Evolutionary conservation across 2,113 vertebrate species (phyloP).

Genomic region (Nannospalax galili): DNA sequence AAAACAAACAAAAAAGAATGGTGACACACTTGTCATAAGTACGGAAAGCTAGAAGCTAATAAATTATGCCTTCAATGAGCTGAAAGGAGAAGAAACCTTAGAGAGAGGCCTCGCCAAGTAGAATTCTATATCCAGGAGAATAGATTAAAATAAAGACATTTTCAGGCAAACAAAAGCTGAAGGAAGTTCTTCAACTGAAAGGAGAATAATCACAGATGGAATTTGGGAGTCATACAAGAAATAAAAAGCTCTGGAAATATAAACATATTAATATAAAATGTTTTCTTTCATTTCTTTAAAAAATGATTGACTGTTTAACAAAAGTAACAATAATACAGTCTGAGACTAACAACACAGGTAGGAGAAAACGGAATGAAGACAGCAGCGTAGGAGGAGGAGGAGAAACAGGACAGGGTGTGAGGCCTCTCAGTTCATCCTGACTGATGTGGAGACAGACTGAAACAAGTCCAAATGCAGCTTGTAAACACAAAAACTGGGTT

Average conservation of each 20-base stretch:
- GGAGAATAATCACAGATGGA: slow-evolving; percentile 48
- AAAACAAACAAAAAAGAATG: too few relatives aligned
- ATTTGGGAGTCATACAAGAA: slow-evolving; percentile 28
- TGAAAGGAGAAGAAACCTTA: background rate
- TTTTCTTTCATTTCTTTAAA: too few relatives aligned
- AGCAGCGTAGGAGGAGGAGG: background rate
- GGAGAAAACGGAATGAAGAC: slow-evolving; percentile 7
- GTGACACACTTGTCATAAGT: background rate
- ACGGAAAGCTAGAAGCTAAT: background rate
- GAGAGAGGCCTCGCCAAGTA: background rate
- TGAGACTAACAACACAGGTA: background rate
- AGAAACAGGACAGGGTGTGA: background rate
- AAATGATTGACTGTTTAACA: background rate
- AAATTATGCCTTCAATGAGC: background rate
- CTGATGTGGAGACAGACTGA: background rate
- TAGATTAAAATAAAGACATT: slow-evolving; percentile 49
- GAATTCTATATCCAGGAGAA: slow-evolving; percentile 10
- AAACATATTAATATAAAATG: slow-evolving; percentile 2
- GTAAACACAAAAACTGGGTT: background rate
- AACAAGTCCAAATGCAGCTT: background rate
- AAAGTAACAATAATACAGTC: slow-evolving; percentile 12
- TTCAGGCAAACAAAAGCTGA: slow-evolving; percentile 42
- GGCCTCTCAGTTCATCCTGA: background rate
- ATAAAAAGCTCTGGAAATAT: slow-evolving; percentile 23
- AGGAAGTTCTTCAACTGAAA: slow-evolving; percentile 40